Evolutionary conservation across 1,140 invertebrate genomes (phyloP), one percentile per base, ranked within the genome.

Genomic region (Sipha flava): DNA sequence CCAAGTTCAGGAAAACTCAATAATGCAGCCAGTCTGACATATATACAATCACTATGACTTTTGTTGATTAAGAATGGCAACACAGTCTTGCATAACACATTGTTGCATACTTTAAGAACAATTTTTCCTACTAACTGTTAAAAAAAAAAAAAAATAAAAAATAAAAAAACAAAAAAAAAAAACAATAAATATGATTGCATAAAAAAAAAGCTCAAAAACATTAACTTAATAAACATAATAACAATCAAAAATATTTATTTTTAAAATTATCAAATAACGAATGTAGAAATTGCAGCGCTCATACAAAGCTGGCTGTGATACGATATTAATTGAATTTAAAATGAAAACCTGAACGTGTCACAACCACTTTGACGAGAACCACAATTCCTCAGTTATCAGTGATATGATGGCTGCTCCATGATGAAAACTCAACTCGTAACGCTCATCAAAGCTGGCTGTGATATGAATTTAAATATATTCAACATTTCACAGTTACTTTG

Each of bases 381-480:
- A 77, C 37, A 77, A 77, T 59, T 77, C 73, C 52, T 77, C 29
- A 57, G 34, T 26, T 23, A 43, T 49, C 34, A 72, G 47, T 52
- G 21, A 62, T 43, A 47, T 47, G 7, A 52, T 34, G 12, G 12
- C 9, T 5, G 47, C 18, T 52, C 16, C 37, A 26, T 34, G 66
- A 37, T 37, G 79, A 52, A 34, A 45, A 31, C 6, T 54, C 64
- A 64, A 47, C 34, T 59, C 37, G 47, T 72, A 80, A 79, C 90
- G 90, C 90, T 92, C 91, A 91, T 92, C 91, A 92, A 92, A 91
- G 90, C 91, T 92, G 91, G 91, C 91, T 92, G 91, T 92, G 89
- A 90, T 89, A 90, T 89, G 89, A 88, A 40, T 83, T 31, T n/a
- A n/a, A 80, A 83, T 80, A 80, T 12, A 70, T 43, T 26, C 79